Evolutionary conservation across 2,797 vertebrate genomes (phyloP).

Genomic region (Psittacula echo): DNA sequence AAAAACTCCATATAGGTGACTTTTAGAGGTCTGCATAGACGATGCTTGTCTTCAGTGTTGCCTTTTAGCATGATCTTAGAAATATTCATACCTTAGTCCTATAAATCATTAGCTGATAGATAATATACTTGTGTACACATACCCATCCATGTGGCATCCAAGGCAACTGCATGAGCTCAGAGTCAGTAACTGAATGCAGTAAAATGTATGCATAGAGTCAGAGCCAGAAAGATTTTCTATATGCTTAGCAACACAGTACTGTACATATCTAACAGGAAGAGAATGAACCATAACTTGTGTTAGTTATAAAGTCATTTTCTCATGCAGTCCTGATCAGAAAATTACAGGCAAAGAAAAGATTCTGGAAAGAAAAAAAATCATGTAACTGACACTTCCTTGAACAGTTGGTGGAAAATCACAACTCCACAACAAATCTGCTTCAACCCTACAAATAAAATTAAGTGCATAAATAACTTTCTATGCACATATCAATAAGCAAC

Average conservation of each 20-base stretch:
- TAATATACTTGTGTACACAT: not conserved
- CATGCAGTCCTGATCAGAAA: not conserved
- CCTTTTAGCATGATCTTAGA: not conserved
- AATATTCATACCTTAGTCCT: not conserved
- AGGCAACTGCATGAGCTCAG: not conserved
- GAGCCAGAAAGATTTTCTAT: not conserved
- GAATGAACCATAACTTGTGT: not conserved
- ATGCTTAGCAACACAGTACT: not conserved
- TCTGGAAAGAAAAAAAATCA: not conserved
- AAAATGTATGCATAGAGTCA: not conserved
- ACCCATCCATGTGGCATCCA: fast-evolving
- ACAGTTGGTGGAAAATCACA: conserved; percentile 1
- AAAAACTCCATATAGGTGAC: not conserved
- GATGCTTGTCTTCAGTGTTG: not conserved
- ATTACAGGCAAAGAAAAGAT: not conserved
- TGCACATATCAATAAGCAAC: conserved; percentile 29
- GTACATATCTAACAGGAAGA: not conserved
- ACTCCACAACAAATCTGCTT: conserved; percentile 18
- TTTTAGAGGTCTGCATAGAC: not conserved
- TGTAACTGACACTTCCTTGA: not conserved
- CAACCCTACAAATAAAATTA: conserved; percentile 35
- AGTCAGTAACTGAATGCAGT: not conserved
- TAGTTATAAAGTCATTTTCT: not conserved
- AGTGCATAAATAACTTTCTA: conserved; percentile 45
- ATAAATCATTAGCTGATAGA: not conserved